These are phyloP conservation scores for Bombylius major DNA, from an alignment of 2,888 invertebrate species.

Conservation along the genomic window DNA sequence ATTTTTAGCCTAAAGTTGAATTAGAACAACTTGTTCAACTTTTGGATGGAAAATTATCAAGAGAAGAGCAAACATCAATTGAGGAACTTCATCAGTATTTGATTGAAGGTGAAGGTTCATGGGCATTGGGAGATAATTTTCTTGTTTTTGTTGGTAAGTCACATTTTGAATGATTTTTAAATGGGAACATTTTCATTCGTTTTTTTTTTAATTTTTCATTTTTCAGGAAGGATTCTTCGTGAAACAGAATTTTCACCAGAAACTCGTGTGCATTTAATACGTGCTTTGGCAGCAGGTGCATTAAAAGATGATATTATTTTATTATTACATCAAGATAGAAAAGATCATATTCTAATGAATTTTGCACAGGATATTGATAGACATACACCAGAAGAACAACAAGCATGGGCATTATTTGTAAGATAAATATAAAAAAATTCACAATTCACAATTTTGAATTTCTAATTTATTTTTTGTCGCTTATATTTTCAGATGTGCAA, in stretches of 20 bases:
- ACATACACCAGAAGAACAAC: slow-evolving; percentile 60
- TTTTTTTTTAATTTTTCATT: not conserved
- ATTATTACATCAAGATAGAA: slow-evolving; percentile 77
- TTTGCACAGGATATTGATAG: slow-evolving; percentile 71
- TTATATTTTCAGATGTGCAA: slow-evolving; percentile 58
- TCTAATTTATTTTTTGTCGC: not conserved
- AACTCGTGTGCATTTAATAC: slow-evolving; percentile 52
- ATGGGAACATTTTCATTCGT: not conserved
- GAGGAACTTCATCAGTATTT: slow-evolving; percentile 80
- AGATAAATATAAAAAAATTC: slow-evolving; percentile 25
- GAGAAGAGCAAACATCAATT: slow-evolving; percentile 60
- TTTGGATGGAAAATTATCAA: slow-evolving; percentile 56
- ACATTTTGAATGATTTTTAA: not conserved
- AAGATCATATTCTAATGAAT: slow-evolving; percentile 79
- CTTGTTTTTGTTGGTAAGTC: slow-evolving; percentile 53
- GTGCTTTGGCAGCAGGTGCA: slow-evolving; percentile 62
- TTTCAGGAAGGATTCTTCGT: slow-evolving; percentile 44
- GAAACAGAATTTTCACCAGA: slow-evolving; percentile 45
- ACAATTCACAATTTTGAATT: not conserved
- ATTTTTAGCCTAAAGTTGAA: slow-evolving; percentile 51
- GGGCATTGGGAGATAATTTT: slow-evolving; percentile 85
- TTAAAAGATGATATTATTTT: slow-evolving; percentile 82
- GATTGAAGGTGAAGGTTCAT: slow-evolving; percentile 79
- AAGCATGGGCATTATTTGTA: slow-evolving; percentile 67
- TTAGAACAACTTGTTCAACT: slow-evolving; percentile 57